Percentiles rank a stretch among this genome's conserved stretches.
Evolutionary conservation across 2,888 invertebrate genomes (phyloP).

Genomic region (Synanthedon vespiformis): DNA sequence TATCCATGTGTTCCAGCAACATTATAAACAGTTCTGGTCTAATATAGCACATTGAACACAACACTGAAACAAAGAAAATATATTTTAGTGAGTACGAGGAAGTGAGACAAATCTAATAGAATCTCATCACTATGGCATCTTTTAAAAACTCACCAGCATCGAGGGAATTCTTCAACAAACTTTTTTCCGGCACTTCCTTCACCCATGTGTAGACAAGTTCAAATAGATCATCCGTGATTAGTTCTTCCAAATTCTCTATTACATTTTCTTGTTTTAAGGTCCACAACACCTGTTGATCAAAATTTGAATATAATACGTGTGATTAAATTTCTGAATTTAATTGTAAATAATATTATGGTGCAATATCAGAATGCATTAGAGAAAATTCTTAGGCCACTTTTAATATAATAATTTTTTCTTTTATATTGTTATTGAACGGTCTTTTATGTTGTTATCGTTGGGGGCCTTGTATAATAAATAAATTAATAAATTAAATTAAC

Average conservation of each 20-base stretch:
- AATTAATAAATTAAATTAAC: too few relatives aligned
- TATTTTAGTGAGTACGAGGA: background rate
- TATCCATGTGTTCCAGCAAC: constrained; percentile 79
- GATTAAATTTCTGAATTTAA: too few relatives aligned
- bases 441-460: too few relatives aligned
- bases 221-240: constrained; percentile 82
- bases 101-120: too few relatives aligned
- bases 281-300: constrained; percentile 46
- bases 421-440: too few relatives aligned
- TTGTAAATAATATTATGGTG: too few relatives aligned
- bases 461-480: too few relatives aligned
- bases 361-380: too few relatives aligned
- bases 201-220: constrained; percentile 84
- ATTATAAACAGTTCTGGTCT: constrained; percentile 81
- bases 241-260: constrained; percentile 73
- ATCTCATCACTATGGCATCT: background rate
- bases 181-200: constrained; percentile 74
- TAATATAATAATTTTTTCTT: too few relatives aligned
- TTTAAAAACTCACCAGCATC: constrained; percentile 70
- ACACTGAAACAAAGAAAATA: constrained; percentile 47
- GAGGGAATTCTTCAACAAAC: constrained; percentile 84
- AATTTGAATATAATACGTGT: background rate
- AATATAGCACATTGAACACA: constrained; percentile 89
- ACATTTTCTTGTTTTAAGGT: constrained; percentile 74
- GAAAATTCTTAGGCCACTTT: too few relatives aligned